Evolutionary conservation across 1,140 invertebrate genomes (phyloP), one percentile per base, ranked within the genome.

Genomic region (Hypsibius dujardini): DNA sequence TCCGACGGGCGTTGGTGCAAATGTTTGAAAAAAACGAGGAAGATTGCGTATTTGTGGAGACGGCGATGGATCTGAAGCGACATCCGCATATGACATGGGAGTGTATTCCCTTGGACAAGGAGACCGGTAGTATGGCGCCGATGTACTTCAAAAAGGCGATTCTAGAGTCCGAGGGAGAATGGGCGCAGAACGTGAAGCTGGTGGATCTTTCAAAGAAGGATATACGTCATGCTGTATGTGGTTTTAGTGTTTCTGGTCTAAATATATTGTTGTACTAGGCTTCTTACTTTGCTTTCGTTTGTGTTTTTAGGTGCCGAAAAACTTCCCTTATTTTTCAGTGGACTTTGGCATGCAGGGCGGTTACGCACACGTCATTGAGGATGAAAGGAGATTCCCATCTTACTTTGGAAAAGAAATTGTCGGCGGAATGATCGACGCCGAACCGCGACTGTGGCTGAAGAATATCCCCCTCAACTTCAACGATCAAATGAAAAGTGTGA

Each of bases 331-430:
- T 79, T 95, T 98, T 80, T 85, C 85, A 81, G 87, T 98, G 1
- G 86, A 92, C 79, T 97, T 98, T 84, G 94, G 90, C 46, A 84
- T 85, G 79, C 85, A 91, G 70, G 84, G 85, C 59, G 95, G 95
- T 1, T 97, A 89, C 81, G 94, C 91, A 72, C 94, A 97, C 82
- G 88, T 96, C 0, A 94, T 98, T 76, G 95, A 98, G 82, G 90
- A 98, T 81, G 88, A 93, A 78, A 81, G 85, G 72, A 76, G 85
- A 47, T 98, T 97, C 81, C 89, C 92, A 0, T 80, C 77, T 62
- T 89, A 90, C 81, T 98, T 97, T 86, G 93, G 89, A 56, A 86
- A 92, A 87, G 90, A 96, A 87, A 88, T 96, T 46, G 87, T 97
- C 79, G 92, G 88, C 47, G 93, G 94, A 1, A 92, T 97, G 84